Base-by-base conservation (phyloP, 2,888 invertebrate genomes). In the Biston betularia region DNA sequence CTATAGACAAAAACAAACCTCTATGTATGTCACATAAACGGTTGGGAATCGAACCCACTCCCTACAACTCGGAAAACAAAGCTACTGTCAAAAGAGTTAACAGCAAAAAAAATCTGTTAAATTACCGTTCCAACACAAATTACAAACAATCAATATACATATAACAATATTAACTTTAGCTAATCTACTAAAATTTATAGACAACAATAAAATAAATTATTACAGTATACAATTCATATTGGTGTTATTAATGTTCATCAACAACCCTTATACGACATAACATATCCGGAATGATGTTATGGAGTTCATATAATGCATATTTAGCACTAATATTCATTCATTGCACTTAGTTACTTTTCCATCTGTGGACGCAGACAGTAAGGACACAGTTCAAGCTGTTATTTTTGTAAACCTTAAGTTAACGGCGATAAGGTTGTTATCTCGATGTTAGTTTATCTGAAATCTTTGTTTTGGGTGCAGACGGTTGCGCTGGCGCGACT, bases 401-500 rank as follows among this genome's bases (percentile, higher is more conserved):
- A 10, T 45, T 65, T 46, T 61, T 15, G 40, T 58, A 46, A 60
- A 57, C 68, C 56, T 64, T 74, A 72, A 64, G 42, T 15, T 49
- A 3, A 14, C 42, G 33, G 35, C 12, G 6, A 57, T 72, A 72
- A 58, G 72, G 72, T 72, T 59, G 59, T 63, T 59, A 63, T 50
- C 69, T 8, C n/a, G n/a, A 54, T n/a, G 52, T 11, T 35, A 12
- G 15, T 64, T 58, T 50, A 48, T 38, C 6, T 35, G 49, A 60
- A 70, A 58, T 48, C 46, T 73, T 76, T 75, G 72, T 75, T 76
- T 76, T 74, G 69, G 62, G 70, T 15, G 44, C 65, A 72, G 72
- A 71, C 73, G 65, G 24, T 15, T 33, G 56, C 34, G 14, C 58
- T 68, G 69, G 65, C 74, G 79, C 82, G 84, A 79, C 83, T 75